Conservation (phyloP, 2,888 invertebrate species). For the Gastrophysa polygoni region DNA sequence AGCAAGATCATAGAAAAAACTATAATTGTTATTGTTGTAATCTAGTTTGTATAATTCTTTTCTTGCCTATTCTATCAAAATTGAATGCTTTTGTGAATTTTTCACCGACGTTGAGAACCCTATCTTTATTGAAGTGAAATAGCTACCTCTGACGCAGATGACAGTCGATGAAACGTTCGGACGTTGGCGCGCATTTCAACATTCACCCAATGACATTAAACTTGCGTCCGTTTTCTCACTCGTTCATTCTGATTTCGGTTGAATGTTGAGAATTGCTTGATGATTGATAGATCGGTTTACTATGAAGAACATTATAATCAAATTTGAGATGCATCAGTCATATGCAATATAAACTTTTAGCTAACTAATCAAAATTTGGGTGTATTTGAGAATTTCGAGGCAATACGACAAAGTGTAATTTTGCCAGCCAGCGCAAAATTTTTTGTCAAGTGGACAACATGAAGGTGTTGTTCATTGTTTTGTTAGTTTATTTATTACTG, state of each 20-base stretch:
- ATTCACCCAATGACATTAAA: neutral
- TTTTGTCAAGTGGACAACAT: neutral
- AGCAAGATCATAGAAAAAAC: no score
- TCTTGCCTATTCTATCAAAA: neutral
- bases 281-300: constrained; percentile 21
- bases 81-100: neutral
- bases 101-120: neutral
- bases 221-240: constrained; percentile 12
- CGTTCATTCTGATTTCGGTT: constrained; percentile 32
- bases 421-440: constrained; percentile 20
- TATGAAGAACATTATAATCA: constrained; percentile 31
- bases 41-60: no score
- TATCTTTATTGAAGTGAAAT: neutral
- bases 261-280: constrained; percentile 35
- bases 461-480: constrained; percentile 14
- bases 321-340: constrained; percentile 28
- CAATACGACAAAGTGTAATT: constrained; percentile 32
- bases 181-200: neutral
- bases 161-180: neutral
- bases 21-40: no score
- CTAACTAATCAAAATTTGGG: constrained; percentile 37
- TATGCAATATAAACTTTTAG: constrained; percentile 37
- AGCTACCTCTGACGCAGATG: constrained; percentile 47
- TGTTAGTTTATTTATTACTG: constrained; percentile 31
- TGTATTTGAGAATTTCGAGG: constrained; percentile 35